Base-by-base conservation (phyloP, 1,140 invertebrate genomes). In the Pemphigus obesinymphae region DNA sequence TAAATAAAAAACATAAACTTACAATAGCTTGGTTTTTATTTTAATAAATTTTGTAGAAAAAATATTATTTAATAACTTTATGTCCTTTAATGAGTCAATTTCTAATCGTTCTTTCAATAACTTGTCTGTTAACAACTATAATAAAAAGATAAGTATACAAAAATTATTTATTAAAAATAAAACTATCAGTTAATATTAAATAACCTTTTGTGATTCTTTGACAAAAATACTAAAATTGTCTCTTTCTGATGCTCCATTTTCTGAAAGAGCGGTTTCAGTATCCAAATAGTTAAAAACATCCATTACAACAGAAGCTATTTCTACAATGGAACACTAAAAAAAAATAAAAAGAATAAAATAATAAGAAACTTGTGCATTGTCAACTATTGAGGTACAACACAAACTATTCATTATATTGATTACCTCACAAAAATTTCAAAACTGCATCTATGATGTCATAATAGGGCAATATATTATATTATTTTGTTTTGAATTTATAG, bases 11-110 rank as follows among this genome's bases (percentile, higher is more conserved):
- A 45, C 83, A 81, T 83, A 84, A 85, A 95, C 96, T 92, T 92
- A 98, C 96, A 97, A 99, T 84, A 99, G 88, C 88, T 97, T 97
- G 68, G 97, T 99, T 89, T 98, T 99, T 23, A 97, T 93, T 91
- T 97, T 98, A 84, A 99, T 98, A 88, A 97, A 98, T 88, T 97
- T 98, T 78, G 95, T 96, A 86, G 96, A 94, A 88, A 97, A 98
- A 85, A 92, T 94, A 86, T 93, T 93, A 86, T 95, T 95, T n/a
- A 98, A 89, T 63, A 96, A 93, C n/a, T 95, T 94, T 72, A 94
- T 92, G 88, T 96, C 95, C 87, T 96, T 94, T 26, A 97, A 88
- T 0, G 95, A 96, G 83, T 99, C 97, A 86, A 96, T 94, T 88
- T 99, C 97, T 84, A 98, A 87, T 84, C 96, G 89, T 88, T 98